Conservation (phyloP, 2,888 invertebrate species). For the Sphaeridia pumilis region DNA sequence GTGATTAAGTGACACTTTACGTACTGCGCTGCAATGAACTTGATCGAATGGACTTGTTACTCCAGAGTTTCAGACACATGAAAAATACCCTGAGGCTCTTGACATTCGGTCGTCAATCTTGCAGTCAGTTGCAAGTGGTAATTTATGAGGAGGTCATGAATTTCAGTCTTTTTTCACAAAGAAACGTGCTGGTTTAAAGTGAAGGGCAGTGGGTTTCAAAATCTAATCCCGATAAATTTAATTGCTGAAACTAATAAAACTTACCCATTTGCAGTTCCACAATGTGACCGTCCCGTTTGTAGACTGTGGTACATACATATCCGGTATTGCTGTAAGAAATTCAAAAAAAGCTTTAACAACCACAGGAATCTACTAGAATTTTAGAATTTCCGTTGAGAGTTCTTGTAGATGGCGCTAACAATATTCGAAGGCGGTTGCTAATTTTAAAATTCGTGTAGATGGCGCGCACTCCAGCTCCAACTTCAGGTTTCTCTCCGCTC, state of each 20-base stretch:
- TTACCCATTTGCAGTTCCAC: slow-evolving; percentile 70
- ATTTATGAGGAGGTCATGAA: not conserved
- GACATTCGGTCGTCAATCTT: not conserved
- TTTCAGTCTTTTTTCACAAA: not conserved
- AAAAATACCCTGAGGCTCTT: no score
- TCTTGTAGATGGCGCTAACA: not conserved
- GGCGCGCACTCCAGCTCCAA: not conserved
- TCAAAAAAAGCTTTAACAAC: not conserved
- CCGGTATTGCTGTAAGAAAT: slow-evolving; percentile 56
- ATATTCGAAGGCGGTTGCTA: not conserved
- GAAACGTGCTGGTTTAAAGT: not conserved
- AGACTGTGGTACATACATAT: slow-evolving; percentile 78
- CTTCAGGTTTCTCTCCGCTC: no score
- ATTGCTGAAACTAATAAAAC: no score
- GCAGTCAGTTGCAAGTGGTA: not conserved
- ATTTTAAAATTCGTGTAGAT: not conserved
- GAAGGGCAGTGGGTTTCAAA: no score
- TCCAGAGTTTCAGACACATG: no score
- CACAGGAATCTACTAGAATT: no score
- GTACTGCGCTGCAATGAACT: no score
- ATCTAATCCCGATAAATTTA: no score
- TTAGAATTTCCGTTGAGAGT: no score
- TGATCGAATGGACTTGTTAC: no score
- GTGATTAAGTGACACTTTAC: no score
- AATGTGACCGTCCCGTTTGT: slow-evolving; percentile 72